These are phyloP conservation scores for Gallinago media DNA, from an alignment of 2,113 vertebrate species.

Conservation along the genomic window DNA sequence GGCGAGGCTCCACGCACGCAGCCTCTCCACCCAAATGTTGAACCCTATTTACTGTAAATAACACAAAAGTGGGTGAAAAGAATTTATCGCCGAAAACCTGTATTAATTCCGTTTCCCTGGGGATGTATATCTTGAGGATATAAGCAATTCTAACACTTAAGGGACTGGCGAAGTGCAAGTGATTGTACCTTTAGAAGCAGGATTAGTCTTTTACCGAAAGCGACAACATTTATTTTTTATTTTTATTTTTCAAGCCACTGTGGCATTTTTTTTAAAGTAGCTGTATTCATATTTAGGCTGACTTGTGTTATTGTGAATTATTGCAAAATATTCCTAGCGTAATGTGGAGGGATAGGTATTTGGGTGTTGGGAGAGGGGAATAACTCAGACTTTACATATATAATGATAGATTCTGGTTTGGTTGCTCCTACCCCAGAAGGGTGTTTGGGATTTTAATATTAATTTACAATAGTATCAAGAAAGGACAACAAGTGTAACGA, in stretches of 20 bases:
- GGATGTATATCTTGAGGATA: background rate
- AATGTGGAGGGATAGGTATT: background rate
- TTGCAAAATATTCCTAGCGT: background rate
- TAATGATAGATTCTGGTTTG: background rate
- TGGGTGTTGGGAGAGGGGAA: background rate
- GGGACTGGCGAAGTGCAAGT: background rate
- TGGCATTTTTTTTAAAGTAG: background rate
- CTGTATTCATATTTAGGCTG: background rate
- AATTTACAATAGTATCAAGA: background rate
- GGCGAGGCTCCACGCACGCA: accelerated
- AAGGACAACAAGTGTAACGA: background rate
- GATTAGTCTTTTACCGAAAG: background rate
- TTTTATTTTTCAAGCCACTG: background rate
- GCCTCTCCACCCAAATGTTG: background rate
- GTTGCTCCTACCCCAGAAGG: background rate
- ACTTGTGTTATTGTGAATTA: background rate
- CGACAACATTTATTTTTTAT: background rate
- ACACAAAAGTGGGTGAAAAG: background rate
- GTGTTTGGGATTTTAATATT: background rate
- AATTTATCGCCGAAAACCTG: background rate
- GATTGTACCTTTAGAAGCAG: background rate
- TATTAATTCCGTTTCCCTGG: background rate
- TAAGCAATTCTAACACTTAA: background rate
- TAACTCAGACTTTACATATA: background rate
- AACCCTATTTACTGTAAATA: background rate